Evolutionary conservation across 2,888 invertebrate genomes (phyloP), one percentile per base, ranked within the genome.

Genomic region (Pheosia tremula): DNA sequence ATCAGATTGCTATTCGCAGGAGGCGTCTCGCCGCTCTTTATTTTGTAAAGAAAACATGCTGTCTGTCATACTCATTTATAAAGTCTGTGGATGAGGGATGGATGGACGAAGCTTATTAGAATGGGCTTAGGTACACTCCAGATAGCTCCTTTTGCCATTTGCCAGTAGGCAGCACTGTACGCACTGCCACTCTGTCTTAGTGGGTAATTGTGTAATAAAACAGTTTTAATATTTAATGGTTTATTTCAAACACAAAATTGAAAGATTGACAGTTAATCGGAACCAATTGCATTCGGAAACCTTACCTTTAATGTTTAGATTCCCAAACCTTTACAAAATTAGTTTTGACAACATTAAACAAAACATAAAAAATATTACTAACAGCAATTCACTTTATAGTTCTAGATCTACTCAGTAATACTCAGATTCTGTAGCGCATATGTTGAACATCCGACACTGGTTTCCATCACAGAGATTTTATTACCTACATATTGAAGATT

Each of bases 181-280:
- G 24, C 2, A 24, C 24, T 0, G 1, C 24, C 24, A 41, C 41
- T 41, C 41, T 41, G 8, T 41, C 41, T 41, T 8, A n/a, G 8
- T 7, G 3, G 41, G 52, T 53, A 24, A 24, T 24, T 24, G 24
- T 24, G 54, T 56, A 56, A 8, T 45, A 45, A 64, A 69, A 67
- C 61, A 69, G 63, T 55, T n/a, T 61, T 82, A 79, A 84, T 84
- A 83, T 91, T 89, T 89, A 91, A 87, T 86, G 86, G 87, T 92
- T 93, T 92, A 91, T 91, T 91, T 90, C 81, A 90, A 92, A 92
- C 92, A 92, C 92, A 92, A 92, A 90, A 88, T 90, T 91, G 90
- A 87, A 91, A 89, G 89, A 91, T 86, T 88, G 88, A 90, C 87
- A 91, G 84, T 88, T 87, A 86, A 85, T 87, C 88, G 86, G 88